A percentile compares a stretch with the other conserved stretches of the same genome.
phyloP scores from a whole-genome alignment of 2,797 vertebrate species.

The Natrix natrix region DNA sequence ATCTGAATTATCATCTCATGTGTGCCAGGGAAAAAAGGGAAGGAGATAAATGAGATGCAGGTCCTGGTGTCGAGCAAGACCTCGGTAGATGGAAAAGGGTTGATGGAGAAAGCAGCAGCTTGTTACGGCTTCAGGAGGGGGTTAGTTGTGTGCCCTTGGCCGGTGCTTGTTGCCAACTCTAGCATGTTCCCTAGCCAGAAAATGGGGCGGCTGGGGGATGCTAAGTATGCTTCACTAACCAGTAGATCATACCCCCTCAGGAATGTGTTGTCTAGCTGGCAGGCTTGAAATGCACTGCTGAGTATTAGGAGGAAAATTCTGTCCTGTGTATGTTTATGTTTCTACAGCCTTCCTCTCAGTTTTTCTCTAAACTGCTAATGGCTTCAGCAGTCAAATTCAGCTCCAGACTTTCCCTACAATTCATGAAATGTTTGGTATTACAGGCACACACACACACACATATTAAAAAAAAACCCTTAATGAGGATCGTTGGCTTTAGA shows the following conservation, averaged over 20 bases:
- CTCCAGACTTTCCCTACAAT: neutral
- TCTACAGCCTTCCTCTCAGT: conserved; percentile 3
- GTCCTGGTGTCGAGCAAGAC: neutral
- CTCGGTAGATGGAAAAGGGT: neutral
- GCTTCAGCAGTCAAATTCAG: neutral
- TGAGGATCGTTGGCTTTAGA: neutral
- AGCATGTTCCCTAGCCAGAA: conserved; percentile 44
- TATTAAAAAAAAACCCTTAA: neutral
- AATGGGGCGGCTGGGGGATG: neutral
- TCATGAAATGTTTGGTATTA: conserved; percentile 22
- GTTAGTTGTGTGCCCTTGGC: conserved; percentile 49
- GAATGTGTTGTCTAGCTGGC: conserved; percentile 59
- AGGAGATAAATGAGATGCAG: conserved; percentile 2
- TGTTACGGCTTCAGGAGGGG: conserved; percentile 29
- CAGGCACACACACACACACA: neutral
- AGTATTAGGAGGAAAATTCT: conserved; percentile 26
- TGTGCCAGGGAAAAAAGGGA: neutral
- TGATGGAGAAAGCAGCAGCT: conserved; percentile 40
- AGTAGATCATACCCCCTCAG: conserved; percentile 48
- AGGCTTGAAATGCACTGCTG: conserved; percentile 50
- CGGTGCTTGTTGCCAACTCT: conserved; percentile 49
- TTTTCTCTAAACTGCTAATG: neutral
- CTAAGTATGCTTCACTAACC: conserved; percentile 54
- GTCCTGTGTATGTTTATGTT: conserved; percentile 4
- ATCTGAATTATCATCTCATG: neutral